Conservation (phyloP, 2,888 invertebrate species). For the Linnaemya vulpina region DNA sequence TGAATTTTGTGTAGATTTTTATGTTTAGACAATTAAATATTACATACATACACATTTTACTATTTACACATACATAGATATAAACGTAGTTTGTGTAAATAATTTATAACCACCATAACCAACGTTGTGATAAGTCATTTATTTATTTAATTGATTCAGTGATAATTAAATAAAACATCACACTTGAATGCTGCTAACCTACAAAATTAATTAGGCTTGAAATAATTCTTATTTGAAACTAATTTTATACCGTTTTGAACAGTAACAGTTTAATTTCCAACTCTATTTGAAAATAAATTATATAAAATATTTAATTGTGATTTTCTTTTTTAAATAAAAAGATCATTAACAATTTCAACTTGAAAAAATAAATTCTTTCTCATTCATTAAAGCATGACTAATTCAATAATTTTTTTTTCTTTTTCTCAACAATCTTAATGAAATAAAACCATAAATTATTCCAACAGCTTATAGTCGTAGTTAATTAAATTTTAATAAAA, state of each 20-base stretch:
- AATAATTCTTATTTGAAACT: background rate
- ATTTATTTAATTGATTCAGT: slow-evolving; percentile 11
- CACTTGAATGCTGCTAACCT: slow-evolving; percentile 10
- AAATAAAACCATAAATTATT: slow-evolving; percentile 37
- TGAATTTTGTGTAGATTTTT: no score
- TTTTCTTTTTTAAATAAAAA: background rate
- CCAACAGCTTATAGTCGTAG: slow-evolving; percentile 28
- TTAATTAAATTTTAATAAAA: slow-evolving; percentile 34
- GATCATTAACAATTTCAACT: slow-evolving; percentile 4
- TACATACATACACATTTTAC: no score
- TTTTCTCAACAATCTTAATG: background rate
- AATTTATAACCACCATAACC: background rate
- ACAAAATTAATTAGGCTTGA: slow-evolving; percentile 41
- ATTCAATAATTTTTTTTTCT: slow-evolving; percentile 7
- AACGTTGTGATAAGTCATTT: slow-evolving; percentile 23
- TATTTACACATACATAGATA: no score
- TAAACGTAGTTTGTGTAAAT: background rate
- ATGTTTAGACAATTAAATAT: no score
- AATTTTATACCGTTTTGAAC: background rate
- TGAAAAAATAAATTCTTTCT: slow-evolving; percentile 8
- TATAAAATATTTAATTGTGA: background rate
- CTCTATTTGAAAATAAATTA: slow-evolving; percentile 1
- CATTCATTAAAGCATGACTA: slow-evolving; percentile 38
- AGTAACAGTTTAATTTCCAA: background rate
- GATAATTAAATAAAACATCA: slow-evolving; percentile 39